Base-by-base conservation (phyloP, 1,140 invertebrate genomes). In the Brachionus calyciflorus region DNA sequence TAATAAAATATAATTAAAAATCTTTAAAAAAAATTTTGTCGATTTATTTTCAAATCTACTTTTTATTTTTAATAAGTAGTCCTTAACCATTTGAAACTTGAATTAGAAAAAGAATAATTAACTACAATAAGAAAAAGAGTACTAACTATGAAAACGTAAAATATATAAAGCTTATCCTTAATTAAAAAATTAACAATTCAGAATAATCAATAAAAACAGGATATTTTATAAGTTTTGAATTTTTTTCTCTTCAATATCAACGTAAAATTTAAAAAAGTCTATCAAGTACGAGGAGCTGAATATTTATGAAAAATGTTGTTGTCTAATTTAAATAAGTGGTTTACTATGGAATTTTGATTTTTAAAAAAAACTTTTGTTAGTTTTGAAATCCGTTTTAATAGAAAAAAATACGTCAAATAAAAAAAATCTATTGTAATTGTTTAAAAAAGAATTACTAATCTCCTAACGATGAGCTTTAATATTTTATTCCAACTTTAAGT, bases 181-280 rank as follows among this genome's bases (percentile, higher is more conserved):
- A 60, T 60, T 60, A 37, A 37, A 33, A 60, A 33, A 60, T 60
- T 10, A 60, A 60, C 37, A 60, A 40, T 37, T 37, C 30, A 60
- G 30, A 28, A 3, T 40, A 33, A 60, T 60, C 55, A 60, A 60
- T 60, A 60, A 60, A 60, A 60, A 60, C 55, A 60, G 55, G 55
- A 60, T 60, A 60, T 41, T 60, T 60, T 60, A 33, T 19, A n/a
- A n/a, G n/a, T n/a, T n/a, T n/a, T n/a, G n/a, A n/a, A 33, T 60
- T 60, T 33, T 37, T 28, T 60, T 60, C 6, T 37, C 9, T 37
- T 37, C 33, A 37, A 37, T 37, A 37, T 37, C 33, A 37, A 37
- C 33, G 33, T 37, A 37, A 9, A 57, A 28, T 44, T 44, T 5
- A 55, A 14, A 55, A 40, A 37, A 33, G 33, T 37, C 33, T 37